Conservation (phyloP, 2,797 vertebrate genomes). For the Schizopygopsis pylzovi region DNA sequence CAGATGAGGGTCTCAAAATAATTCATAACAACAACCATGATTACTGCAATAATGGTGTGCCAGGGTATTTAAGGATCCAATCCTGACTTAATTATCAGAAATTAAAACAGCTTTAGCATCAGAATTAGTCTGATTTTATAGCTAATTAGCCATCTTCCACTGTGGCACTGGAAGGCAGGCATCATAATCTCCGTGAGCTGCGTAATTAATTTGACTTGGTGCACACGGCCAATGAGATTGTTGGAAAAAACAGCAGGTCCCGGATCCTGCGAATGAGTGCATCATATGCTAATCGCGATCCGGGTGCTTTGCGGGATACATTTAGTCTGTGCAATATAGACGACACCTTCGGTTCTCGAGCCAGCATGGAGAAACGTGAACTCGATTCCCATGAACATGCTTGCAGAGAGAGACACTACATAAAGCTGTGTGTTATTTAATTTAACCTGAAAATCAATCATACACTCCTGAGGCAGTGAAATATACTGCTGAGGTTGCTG, state of each 20-base stretch:
- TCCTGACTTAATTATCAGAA: conserved; percentile 84
- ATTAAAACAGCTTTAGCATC: conserved; percentile 85
- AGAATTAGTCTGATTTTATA: conserved; percentile 86
- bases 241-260: conserved; percentile 71
- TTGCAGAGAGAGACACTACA: conserved; percentile 44
- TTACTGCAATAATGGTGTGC: conserved; percentile 79
- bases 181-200: conserved; percentile 78
- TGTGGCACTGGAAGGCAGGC: conserved; percentile 73
- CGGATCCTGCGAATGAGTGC: conserved; percentile 38
- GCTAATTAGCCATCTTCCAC: conserved; percentile 81
- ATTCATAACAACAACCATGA: conserved; percentile 78
- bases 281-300: conserved; percentile 53
- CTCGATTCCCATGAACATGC: conserved; percentile 30
- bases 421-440: conserved; percentile 44
- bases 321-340: conserved; percentile 29
- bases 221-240: conserved; percentile 73
- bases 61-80: conserved; percentile 82
- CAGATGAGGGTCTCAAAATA: conserved; percentile 71
- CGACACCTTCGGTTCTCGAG: not conserved
- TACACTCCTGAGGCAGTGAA: conserved; percentile 30
- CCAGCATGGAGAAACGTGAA: not conserved
- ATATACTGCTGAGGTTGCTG: conserved; percentile 50
- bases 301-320: conserved; percentile 40
- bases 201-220: conserved; percentile 82
- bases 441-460: conserved; percentile 47